Percentiles rank a stretch among this genome's conserved stretches.
phyloP scores from a whole-genome alignment of 2,888 invertebrate species.

The Heliothis peltigera region DNA sequence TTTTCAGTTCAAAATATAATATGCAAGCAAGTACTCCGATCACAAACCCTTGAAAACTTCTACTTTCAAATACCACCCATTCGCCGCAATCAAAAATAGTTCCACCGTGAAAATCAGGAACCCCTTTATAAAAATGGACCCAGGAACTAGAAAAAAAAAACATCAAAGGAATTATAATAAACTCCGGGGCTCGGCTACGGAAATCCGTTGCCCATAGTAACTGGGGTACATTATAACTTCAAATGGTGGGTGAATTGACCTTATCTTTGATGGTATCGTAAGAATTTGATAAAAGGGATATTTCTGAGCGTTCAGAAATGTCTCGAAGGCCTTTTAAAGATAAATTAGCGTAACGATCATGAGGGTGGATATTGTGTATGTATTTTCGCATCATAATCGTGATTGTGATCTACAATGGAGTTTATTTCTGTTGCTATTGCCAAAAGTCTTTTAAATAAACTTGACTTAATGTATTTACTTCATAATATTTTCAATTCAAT shows the following conservation, averaged over 20 bases:
- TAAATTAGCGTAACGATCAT: constrained; percentile 21
- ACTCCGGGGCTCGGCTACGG: constrained; percentile 67
- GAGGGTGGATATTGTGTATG: constrained; percentile 14
- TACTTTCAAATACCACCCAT: background rate
- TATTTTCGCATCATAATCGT: background rate
- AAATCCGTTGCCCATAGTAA: constrained; percentile 76
- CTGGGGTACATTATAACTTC: constrained; percentile 71
- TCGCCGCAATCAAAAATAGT: constrained; percentile 19
- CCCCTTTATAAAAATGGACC: constrained; percentile 22
- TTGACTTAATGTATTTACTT: too few species aligned
- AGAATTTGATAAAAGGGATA: constrained; percentile 51
- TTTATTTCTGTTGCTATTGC: background rate
- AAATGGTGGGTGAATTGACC: constrained; percentile 64
- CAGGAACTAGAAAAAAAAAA: constrained; percentile 66
- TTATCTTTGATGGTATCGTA: constrained; percentile 65
- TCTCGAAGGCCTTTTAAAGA: constrained; percentile 5
- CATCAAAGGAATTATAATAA: constrained; percentile 77
- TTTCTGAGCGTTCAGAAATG: constrained; percentile 29
- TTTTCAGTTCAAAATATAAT: too few species aligned
- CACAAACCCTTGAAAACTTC: background rate
- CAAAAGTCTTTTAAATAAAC: background rate
- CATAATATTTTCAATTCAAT: too few species aligned
- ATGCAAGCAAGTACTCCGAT: too few species aligned
- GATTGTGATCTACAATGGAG: background rate
- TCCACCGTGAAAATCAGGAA: constrained; percentile 24